Evolutionary conservation across 1,140 invertebrate species (phyloP), one percentile per base, ranked within the genome.

Genomic region (Wiebesia pumilae): DNA sequence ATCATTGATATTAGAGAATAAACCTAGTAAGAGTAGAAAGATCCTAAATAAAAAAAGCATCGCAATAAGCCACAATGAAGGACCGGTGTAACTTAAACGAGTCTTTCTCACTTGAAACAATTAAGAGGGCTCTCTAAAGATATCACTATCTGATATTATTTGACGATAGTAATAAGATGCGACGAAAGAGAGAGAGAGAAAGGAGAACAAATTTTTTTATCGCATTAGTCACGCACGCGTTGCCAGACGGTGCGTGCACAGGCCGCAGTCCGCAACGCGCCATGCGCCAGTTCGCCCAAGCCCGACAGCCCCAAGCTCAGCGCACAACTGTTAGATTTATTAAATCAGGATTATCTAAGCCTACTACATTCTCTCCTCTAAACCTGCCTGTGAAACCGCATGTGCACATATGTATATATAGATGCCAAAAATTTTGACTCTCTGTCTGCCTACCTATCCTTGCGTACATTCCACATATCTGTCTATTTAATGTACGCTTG

Each of bases 301-400:
- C 78, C 51, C 78, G 47, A 0, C n/a, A 21, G 62, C 62, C 67
- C 78, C 78, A 71, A 69, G 35, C 62, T 35, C 21, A 35, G 84
- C 89, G 90, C 92, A 90, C 93, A 94, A 93, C 93, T 93, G 93
- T 93, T 93, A 93, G 93, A 94, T 94, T 94, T 93, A 94, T 94
- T 94, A 94, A 94, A 94, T 94, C 92, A 92, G 93, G 93, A 94
- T 94, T 94, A 94, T 93, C 92, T 92, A 92, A 93, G 91, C 91
- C 92, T 90, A 91, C 91, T 91, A 91, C 90, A 91, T 92, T 92
- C 91, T 91, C 58, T 40, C 90, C 90, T 91, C 90, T 90, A 91
- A 92, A 91, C 90, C 91, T 91, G 90, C n/a, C 58, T 90, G 91
- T 90, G 92, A 92, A 93, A 93, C 92, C 92, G 89, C 92, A 93